Evolutionary conservation across 2,113 vertebrate genomes (phyloP).

Genomic region (Ifrita kowaldi): DNA sequence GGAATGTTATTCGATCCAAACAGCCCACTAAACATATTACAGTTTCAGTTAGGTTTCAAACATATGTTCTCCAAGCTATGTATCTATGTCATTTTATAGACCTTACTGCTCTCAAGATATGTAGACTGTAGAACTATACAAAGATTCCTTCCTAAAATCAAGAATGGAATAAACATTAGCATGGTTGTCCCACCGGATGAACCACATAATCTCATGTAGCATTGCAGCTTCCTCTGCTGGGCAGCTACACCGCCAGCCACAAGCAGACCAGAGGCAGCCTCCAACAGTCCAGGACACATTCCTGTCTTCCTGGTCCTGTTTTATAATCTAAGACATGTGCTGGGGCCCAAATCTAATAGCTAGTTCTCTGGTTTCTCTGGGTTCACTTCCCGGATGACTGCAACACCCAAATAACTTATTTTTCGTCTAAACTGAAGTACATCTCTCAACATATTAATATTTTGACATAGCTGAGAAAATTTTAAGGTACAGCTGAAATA

Average conservation of each 20-base stretch:
- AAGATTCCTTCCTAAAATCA: not conserved
- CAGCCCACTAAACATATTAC: not conserved
- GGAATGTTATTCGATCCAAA: not conserved
- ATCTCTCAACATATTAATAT: not conserved
- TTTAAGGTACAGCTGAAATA: not conserved
- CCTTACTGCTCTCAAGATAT: not conserved
- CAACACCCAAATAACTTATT: not conserved
- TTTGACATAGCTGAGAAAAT: not conserved
- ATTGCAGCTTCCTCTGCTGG: not conserved
- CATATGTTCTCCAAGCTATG: not conserved
- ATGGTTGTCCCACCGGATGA: not conserved
- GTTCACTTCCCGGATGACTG: not conserved
- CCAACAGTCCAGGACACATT: not conserved
- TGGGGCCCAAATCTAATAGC: not conserved
- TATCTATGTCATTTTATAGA: not conserved
- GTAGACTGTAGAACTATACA: not conserved
- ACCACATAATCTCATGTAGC: rapidly evolving
- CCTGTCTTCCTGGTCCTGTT: not conserved
- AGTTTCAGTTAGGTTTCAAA: not conserved
- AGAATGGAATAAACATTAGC: not conserved
- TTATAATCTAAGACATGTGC: not conserved
- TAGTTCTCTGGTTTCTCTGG: not conserved
- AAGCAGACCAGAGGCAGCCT: not conserved
- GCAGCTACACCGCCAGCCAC: not conserved
- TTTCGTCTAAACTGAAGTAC: not conserved